A percentile compares a stretch with the other conserved stretches of the same genome.
These are phyloP conservation scores for Cheilosia impressa DNA, from an alignment of 2,888 invertebrate genomes.

Conservation along the genomic window DNA sequence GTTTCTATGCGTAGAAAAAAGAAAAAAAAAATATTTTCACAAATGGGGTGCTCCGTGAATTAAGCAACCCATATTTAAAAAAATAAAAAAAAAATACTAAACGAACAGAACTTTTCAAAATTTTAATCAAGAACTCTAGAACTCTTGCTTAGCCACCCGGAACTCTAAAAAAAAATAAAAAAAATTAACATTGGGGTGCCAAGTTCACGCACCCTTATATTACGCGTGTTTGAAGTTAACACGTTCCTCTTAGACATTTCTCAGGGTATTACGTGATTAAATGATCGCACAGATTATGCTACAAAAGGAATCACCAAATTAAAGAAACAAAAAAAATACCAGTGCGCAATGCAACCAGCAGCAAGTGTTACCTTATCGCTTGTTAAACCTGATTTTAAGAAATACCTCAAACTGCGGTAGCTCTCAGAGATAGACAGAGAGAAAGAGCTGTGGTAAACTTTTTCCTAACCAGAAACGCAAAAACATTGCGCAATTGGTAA, in stretches of 20 bases:
- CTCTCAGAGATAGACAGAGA: not conserved
- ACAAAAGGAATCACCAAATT: slow-evolving; percentile 5
- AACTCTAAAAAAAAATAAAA: too few relatives aligned
- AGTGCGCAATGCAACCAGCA: slow-evolving; percentile 36
- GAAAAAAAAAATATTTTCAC: too few relatives aligned
- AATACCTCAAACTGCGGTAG: slow-evolving; percentile 17
- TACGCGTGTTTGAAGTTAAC: slow-evolving; percentile 43
- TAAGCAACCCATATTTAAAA: too few relatives aligned
- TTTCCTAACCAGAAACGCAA: slow-evolving; percentile 70
- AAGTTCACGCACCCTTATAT: too few relatives aligned
- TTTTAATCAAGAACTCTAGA: too few relatives aligned
- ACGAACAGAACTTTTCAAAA: too few relatives aligned
- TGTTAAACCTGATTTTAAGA: slow-evolving; percentile 57
- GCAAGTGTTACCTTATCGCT: slow-evolving; percentile 52
- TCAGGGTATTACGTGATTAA: slow-evolving; percentile 63
- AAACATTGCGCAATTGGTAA: slow-evolving; percentile 65
- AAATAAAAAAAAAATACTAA: too few relatives aligned
- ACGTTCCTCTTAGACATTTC: slow-evolving; percentile 54
- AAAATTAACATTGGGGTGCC: too few relatives aligned
- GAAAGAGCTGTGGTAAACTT: slow-evolving; percentile 34
- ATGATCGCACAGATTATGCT: slow-evolving; percentile 54
- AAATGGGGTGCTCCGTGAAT: too few relatives aligned
- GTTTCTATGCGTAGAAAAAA: too few relatives aligned
- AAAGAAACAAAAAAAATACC: slow-evolving; percentile 8
- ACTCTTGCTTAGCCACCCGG: too few relatives aligned